Percentiles rank a stretch among this genome's conserved stretches.
Conservation (phyloP, 2,797 vertebrate species). For the Petrocephalus schoutedeni region DNA sequence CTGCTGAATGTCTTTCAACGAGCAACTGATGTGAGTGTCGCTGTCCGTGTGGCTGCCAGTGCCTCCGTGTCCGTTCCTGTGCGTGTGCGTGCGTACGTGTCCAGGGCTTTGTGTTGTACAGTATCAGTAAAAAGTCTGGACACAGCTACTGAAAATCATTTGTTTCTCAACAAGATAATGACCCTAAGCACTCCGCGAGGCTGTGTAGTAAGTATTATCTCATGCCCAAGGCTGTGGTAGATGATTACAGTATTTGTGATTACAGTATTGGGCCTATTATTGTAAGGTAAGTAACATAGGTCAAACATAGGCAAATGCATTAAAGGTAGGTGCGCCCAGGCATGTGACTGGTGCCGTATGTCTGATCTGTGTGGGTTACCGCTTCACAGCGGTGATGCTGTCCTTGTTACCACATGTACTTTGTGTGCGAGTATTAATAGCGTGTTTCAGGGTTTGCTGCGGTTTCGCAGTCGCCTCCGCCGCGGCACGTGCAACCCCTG, state of each 20-base stretch:
- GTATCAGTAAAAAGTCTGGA: neutral
- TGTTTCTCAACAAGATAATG: neutral
- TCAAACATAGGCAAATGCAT: neutral
- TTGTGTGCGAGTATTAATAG: neutral
- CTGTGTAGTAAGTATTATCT: neutral
- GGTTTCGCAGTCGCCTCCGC: neutral
- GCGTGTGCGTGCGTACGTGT: neutral
- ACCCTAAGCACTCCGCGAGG: neutral
- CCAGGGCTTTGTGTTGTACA: neutral
- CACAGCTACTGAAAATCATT: neutral
- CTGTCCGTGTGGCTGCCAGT: neutral
- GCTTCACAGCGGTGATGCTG: neutral
- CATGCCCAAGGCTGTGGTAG: neutral
- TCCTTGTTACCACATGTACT: neutral
- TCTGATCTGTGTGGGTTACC: neutral
- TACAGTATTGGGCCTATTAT: neutral
- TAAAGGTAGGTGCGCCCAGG: neutral
- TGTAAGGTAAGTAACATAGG: neutral
- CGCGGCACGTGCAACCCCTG: neutral
- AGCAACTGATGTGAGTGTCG: neutral
- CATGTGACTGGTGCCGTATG: neutral
- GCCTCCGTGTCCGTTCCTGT: neutral
- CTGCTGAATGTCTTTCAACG: conserved; percentile 9
- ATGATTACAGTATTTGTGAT: neutral
- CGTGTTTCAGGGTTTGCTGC: neutral